Base-by-base conservation (phyloP, 1,140 invertebrate genomes). In the Eumeta japonica region DNA sequence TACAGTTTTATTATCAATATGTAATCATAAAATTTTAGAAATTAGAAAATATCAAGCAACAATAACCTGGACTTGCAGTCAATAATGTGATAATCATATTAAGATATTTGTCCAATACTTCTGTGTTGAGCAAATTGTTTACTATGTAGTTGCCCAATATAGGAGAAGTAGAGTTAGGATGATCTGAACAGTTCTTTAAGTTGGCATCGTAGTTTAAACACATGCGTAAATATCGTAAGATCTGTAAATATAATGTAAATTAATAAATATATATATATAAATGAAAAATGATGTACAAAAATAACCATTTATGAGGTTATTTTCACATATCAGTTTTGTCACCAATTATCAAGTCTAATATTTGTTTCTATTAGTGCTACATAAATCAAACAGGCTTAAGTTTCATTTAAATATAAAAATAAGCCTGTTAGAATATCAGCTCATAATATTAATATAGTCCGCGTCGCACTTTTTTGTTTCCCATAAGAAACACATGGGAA, bases 161-260 rank as follows among this genome's bases (percentile, higher is more conserved):
- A 7, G 85, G 84, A 5, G 83, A 83, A 11, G 77, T 62, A 40
- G 81, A 77, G 44, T 79, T 81, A 0, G 85, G 84, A 67, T 86
- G 84, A 16, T 68, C 62, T 0, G 66, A 64, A 30, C 72, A 74
- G 42, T 75, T 64, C 27, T 58, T 59, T 4, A 77, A 50, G 15
- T 58, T 46, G 1, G 75, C 71, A 9, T 68, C 68, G 3, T 61
- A 60, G 46, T 75, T 75, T 13, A 93, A 64, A 56, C 89, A 91
- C 50, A 90, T 76, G 2, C 89, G 79, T 36, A 90, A 62, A 64
- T 92, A 92, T 2, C 84, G 75, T 3, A 92, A 62, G 41, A 91
- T 85, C 85, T 90, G 55, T 11, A 74, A 68, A 35, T 33, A 12
- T 10, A 33, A 16, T 10, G 20, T 5, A 35, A 35, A 10, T 30